Evolutionary conservation across 2,888 invertebrate genomes (phyloP).

Genomic region (Melanargia galathea): DNA sequence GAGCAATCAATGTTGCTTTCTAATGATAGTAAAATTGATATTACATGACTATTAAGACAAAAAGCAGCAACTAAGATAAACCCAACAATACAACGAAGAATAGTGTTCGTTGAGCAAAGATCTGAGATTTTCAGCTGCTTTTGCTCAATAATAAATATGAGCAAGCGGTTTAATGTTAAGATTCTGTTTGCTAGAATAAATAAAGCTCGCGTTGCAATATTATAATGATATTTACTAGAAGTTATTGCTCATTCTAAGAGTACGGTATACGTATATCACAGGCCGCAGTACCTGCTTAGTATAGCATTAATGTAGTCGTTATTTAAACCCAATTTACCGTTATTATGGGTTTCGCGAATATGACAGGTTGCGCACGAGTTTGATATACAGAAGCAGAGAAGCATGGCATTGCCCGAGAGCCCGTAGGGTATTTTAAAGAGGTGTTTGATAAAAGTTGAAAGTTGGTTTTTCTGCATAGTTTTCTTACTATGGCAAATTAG

Average conservation of each 20-base stretch:
- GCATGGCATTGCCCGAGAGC: conserved; percentile 43
- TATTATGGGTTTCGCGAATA: conserved; percentile 43
- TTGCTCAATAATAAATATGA: conserved; percentile 35
- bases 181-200: conserved; percentile 38
- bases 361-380: conserved; percentile 63
- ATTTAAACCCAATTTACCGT: conserved; percentile 35
- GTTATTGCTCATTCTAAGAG: conserved; percentile 41
- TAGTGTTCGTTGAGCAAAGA: conserved; percentile 15
- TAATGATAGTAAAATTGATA: too few relatives aligned
- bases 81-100: not conserved
- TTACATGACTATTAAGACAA: too few relatives aligned
- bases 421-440: not conserved
- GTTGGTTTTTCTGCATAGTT: not conserved
- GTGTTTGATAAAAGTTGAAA: not conserved
- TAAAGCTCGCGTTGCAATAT: conserved; percentile 39
- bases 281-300: conserved; percentile 17
- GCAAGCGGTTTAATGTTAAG: conserved; percentile 28
- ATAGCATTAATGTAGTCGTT: conserved; percentile 32
- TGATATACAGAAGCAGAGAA: conserved; percentile 73
- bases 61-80: too few relatives aligned
- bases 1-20: too few relatives aligned
- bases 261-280: conserved; percentile 28
- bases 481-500: too few relatives aligned
- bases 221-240: conserved; percentile 41
- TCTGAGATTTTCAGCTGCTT: conserved; percentile 34